phyloP scores from a whole-genome alignment of 1,140 invertebrate species.

The Drosophila sp. region DNA sequence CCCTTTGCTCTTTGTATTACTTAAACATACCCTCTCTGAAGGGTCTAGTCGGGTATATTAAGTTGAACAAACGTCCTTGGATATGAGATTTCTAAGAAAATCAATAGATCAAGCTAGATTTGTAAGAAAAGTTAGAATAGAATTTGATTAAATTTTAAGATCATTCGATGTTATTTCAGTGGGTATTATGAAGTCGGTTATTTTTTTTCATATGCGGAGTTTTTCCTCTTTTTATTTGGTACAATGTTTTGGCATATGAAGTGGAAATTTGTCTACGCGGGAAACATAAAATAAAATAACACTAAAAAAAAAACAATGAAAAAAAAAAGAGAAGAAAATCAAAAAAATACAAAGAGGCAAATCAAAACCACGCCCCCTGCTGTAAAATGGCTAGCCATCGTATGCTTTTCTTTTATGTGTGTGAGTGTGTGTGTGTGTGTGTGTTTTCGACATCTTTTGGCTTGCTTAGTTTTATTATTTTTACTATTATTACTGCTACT shows the following conservation, averaged over 20 bases:
- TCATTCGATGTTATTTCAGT: too few relatives aligned
- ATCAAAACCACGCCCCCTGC: conserved; percentile 44
- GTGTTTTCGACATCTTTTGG: conserved; percentile 38
- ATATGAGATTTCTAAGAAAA: too few relatives aligned
- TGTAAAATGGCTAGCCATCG: conserved; percentile 37
- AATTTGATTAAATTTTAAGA: too few relatives aligned
- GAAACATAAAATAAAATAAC: conserved; percentile 28
- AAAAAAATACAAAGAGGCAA: conserved; percentile 46
- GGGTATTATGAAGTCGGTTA: background rate
- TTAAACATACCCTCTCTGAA: too few relatives aligned
- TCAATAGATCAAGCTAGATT: too few relatives aligned
- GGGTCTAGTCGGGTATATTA: background rate
- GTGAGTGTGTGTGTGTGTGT: background rate
- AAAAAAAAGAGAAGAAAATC: conserved; percentile 37
- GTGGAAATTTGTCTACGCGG: conserved; percentile 47
- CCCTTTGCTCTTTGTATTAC: background rate
- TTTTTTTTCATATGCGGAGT: background rate
- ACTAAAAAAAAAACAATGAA: background rate
- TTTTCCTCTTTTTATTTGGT: background rate
- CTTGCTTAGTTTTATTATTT: conserved; percentile 56
- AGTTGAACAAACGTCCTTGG: too few relatives aligned
- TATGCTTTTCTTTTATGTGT: conserved; percentile 19
- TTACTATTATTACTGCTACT: conserved; percentile 72
- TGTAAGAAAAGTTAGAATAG: too few relatives aligned
- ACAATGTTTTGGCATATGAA: conserved; percentile 33